Base-by-base conservation (phyloP, 2,888 invertebrate species). In the Cheilosia variabilis region DNA sequence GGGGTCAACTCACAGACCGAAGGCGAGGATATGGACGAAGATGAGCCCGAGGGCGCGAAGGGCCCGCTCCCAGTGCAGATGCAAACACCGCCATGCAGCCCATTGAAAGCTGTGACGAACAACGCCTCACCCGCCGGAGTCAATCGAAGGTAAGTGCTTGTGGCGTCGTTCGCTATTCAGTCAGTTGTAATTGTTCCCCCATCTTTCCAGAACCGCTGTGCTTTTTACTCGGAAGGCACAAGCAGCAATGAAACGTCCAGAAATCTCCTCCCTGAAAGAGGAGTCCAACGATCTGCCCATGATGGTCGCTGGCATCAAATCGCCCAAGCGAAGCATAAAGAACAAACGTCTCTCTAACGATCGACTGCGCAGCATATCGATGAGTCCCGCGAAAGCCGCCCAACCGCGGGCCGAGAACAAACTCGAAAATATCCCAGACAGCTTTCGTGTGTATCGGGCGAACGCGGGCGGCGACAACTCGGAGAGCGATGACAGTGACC, bases 201-300 rank as follows among this genome's bases (percentile, higher is more conserved):
- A 2, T 31, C n/a, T 2, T 50, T 62, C 34, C 63, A 92, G 96
- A 89, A 96, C 96, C 24, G 95, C 96, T n/a, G 96, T 96, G 31
- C 92, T 96, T 37, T 95, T 96, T 89, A 96, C 96, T 10, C 93
- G 96, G 60, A 96, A 96, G 91, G 95, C 95, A 1, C 94, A 94
- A 89, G 94, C 94, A 1, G 93, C 93, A 82, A 89, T 93, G 52
- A 92, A 93, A 89, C 90, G 91, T 76, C 92, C 92, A 5, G 91
- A 87, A 87, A 83, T 87, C 62, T 73, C 83, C 53, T 77, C 87
- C 0, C 72, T 76, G 50, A 80, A 87, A 50, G 79, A 84, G 47
- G 84, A 87, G 52, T 81, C 79, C 6, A 80, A 84, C 41, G 88
- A 88, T 43, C 68, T 89, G 10, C 84, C 89, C 5, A 82, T 88